A percentile compares a stretch with the other conserved stretches of the same genome.
phyloP scores from a whole-genome alignment of 2,888 invertebrate species.

The Eumerus sabulonum region DNA sequence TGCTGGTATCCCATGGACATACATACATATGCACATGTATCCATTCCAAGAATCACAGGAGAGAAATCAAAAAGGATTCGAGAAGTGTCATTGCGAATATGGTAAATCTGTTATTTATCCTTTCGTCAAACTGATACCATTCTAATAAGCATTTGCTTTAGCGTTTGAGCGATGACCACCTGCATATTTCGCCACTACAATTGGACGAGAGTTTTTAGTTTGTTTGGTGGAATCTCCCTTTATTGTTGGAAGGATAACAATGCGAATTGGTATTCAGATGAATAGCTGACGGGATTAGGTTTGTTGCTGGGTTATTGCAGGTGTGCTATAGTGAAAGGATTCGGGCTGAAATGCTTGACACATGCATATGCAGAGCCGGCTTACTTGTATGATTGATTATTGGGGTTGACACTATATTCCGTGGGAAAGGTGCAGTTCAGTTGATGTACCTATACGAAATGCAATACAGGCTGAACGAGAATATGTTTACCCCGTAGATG shows the following conservation, averaged over 20 bases:
- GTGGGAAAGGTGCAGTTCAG: too few species aligned
- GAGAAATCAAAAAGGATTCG: slow-evolving; percentile 57
- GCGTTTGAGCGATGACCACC: slow-evolving; percentile 45
- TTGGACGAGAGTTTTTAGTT: slow-evolving; percentile 39
- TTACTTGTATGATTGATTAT: too few species aligned
- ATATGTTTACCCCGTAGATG: too few species aligned
- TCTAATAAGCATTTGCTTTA: slow-evolving; percentile 52
- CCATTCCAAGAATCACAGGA: slow-evolving; percentile 52
- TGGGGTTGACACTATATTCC: too few species aligned
- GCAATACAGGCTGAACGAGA: too few species aligned
- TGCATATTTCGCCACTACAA: slow-evolving; percentile 48
- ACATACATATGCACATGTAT: slow-evolving; percentile 1
- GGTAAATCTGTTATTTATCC: slow-evolving; percentile 60
- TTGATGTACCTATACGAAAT: too few species aligned
- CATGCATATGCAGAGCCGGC: slow-evolving; percentile 29
- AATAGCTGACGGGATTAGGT: slow-evolving; percentile 14
- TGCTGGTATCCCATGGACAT: slow-evolving; percentile 6
- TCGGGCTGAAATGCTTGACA: slow-evolving; percentile 34
- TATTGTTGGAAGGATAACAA: slow-evolving; percentile 51
- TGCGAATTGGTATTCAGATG: slow-evolving; percentile 26
- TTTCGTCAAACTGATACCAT: slow-evolving; percentile 49
- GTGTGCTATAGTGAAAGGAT: slow-evolving; percentile 39
- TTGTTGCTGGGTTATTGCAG: slow-evolving; percentile 40
- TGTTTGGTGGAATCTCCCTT: slow-evolving; percentile 17
- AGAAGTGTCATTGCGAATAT: slow-evolving; percentile 41